Conservation (phyloP, 2,797 vertebrate genomes). For the Euphonia xanthogaster region DNA sequence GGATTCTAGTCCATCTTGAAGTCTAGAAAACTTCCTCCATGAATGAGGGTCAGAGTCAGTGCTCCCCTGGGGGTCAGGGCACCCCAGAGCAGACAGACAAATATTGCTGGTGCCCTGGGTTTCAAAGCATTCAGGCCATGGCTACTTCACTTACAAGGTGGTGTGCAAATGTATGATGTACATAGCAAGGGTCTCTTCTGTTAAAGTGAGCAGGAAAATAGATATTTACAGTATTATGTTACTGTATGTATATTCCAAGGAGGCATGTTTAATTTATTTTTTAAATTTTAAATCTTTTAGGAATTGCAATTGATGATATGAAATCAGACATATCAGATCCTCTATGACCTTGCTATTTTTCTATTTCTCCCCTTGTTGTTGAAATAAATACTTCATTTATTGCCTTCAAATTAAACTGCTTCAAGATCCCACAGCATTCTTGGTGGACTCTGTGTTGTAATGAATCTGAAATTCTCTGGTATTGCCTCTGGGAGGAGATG, state of each 20-base stretch:
- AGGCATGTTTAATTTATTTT: not conserved
- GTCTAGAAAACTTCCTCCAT: not conserved
- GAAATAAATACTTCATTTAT: not conserved
- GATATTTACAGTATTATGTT: not conserved
- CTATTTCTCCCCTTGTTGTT: not conserved
- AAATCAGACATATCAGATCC: not conserved
- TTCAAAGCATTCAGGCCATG: not conserved
- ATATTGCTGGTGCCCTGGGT: not conserved
- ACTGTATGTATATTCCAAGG: not conserved
- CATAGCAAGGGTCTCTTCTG: not conserved
- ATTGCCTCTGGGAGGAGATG: not conserved
- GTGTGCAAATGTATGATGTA: not conserved
- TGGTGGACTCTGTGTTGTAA: not conserved
- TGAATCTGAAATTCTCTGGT: not conserved
- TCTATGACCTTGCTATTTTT: not conserved
- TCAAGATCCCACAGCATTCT: not conserved
- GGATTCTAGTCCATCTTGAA: not conserved
- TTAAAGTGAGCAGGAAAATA: not conserved
- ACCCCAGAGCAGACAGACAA: not conserved
- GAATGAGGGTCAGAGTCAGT: not conserved
- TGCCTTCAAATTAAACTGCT: not conserved
- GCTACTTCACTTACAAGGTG: accelerated
- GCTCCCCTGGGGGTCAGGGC: not conserved
- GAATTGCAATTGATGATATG: not conserved
- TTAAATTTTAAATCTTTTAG: not conserved